Conservation (phyloP, 2,113 vertebrate species). For the Oryzias melastigma region DNA sequence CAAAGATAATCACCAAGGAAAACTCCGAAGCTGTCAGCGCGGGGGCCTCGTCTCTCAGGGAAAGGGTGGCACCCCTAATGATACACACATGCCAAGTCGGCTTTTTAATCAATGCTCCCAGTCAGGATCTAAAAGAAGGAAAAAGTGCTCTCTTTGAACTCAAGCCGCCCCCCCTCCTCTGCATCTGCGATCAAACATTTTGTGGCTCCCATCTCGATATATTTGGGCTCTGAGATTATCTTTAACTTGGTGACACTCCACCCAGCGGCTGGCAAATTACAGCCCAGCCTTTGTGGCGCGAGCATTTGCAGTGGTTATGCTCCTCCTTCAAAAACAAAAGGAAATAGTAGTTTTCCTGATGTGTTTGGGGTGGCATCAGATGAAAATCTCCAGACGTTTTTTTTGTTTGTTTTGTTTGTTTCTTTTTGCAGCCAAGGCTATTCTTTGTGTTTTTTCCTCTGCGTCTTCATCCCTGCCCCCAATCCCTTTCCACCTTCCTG, state of each 20-base stretch:
- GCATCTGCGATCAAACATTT: slow-evolving; percentile 58
- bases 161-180: slow-evolving; percentile 4
- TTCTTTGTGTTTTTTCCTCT: slow-evolving; percentile 57
- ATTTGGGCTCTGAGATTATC: slow-evolving; percentile 53
- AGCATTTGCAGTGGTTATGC: slow-evolving; percentile 24
- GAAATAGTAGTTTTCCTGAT: slow-evolving; percentile 57
- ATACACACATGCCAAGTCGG: slow-evolving; percentile 35
- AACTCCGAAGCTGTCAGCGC: slow-evolving; percentile 18
- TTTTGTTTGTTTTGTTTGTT: slow-evolving; percentile 32
- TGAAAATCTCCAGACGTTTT: slow-evolving; percentile 42
- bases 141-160: slow-evolving; percentile 33
- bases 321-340: slow-evolving; percentile 61
- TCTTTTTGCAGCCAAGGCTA: slow-evolving; percentile 36
- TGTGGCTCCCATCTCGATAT: slow-evolving; percentile 47
- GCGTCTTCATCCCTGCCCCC: slow-evolving; percentile 42
- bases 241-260: slow-evolving; percentile 49
- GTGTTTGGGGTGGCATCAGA: slow-evolving; percentile 30
- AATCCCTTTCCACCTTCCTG: slow-evolving; percentile 23
- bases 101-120: slow-evolving; percentile 61
- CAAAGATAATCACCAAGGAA: slow-evolving; percentile 33
- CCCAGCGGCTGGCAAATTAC: slow-evolving; percentile 63
- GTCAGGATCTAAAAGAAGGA: slow-evolving; percentile 32
- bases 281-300: slow-evolving; percentile 31
- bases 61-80: slow-evolving; percentile 57
- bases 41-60: slow-evolving; percentile 32